Evolutionary conservation across 2,113 vertebrate genomes (phyloP).

Genomic region (Vulpes lagopus): DNA sequence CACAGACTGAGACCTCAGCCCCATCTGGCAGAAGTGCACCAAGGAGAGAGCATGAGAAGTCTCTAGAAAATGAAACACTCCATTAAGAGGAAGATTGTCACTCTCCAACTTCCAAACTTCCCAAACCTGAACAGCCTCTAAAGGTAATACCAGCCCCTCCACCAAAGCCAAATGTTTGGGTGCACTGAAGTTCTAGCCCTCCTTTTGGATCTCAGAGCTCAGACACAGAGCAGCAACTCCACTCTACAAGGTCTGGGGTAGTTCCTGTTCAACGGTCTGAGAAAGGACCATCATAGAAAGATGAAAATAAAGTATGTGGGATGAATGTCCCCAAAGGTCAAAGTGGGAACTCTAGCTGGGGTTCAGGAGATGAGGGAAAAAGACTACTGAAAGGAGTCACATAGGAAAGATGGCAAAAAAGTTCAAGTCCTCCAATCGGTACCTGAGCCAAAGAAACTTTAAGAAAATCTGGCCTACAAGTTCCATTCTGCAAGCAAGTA

Average conservation of each 20-base stretch:
- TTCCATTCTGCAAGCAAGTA: slow-evolving; percentile 94
- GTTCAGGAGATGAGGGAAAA: slow-evolving; percentile 88
- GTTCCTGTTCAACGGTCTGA: slow-evolving; percentile 51
- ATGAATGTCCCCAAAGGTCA: slow-evolving; percentile 84
- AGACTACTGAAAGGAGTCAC: slow-evolving; percentile 91
- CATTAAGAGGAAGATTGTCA: slow-evolving; percentile 90
- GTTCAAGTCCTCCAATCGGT: slow-evolving; percentile 90
- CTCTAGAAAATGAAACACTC: slow-evolving; percentile 93
- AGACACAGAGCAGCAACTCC: slow-evolving; percentile 83
- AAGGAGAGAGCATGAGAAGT: slow-evolving; percentile 93
- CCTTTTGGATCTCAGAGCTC: slow-evolving; percentile 80
- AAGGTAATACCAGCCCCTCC: slow-evolving; percentile 96
- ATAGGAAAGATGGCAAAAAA: slow-evolving; percentile 91
- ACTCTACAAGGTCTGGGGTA: slow-evolving; percentile 58
- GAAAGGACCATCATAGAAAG: slow-evolving; percentile 75
- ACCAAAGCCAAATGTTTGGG: slow-evolving; percentile 96
- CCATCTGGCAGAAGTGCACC: slow-evolving; percentile 85
- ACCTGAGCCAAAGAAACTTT: slow-evolving; percentile 93
- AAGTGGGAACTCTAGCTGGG: slow-evolving; percentile 85
- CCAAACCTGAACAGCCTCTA: slow-evolving; percentile 90
- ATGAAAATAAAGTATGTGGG: slow-evolving; percentile 82
- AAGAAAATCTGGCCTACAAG: slow-evolving; percentile 90
- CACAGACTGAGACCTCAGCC: slow-evolving; percentile 89
- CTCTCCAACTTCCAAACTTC: slow-evolving; percentile 87
- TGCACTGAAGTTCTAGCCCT: slow-evolving; percentile 89